Evolutionary conservation across 2,888 invertebrate species (phyloP).

Genomic region (Andrena hattorfiana): DNA sequence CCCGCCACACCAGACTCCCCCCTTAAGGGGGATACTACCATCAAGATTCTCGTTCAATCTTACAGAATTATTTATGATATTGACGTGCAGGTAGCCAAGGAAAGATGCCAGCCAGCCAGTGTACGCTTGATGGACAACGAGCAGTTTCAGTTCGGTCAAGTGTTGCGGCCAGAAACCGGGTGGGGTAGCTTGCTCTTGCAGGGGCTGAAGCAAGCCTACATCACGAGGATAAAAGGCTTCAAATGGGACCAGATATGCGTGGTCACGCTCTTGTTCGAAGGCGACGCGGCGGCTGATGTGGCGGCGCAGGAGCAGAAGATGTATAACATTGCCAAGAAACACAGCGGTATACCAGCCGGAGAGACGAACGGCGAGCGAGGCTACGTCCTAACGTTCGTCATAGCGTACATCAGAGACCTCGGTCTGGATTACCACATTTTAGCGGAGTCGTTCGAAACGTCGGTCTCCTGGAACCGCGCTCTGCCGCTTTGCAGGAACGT

Average conservation of each 20-base stretch:
- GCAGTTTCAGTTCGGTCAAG: slow-evolving; percentile 97
- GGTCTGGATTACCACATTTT: slow-evolving; percentile 95
- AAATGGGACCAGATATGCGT: slow-evolving; percentile 93
- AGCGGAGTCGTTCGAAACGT: slow-evolving; percentile 99
- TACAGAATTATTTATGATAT: background rate
- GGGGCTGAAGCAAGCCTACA: slow-evolving; percentile 93
- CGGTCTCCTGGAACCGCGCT: slow-evolving; percentile 98
- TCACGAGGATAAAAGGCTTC: slow-evolving; percentile 95
- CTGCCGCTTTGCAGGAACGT: slow-evolving; percentile 94
- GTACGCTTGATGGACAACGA: slow-evolving; percentile 99
- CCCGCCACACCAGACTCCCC: too few species aligned
- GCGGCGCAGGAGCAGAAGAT: slow-evolving; percentile 91
- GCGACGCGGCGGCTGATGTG: slow-evolving; percentile 89
- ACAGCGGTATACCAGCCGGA: slow-evolving; percentile 95
- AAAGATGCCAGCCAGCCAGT: slow-evolving; percentile 97
- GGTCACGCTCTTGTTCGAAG: slow-evolving; percentile 97
- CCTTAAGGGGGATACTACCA: background rate
- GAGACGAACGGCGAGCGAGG: slow-evolving; percentile 97
- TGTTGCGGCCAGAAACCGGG: slow-evolving; percentile 88
- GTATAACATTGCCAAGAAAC: slow-evolving; percentile 91
- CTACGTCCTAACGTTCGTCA: slow-evolving; percentile 98
- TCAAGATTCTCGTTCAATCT: background rate
- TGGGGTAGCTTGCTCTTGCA: slow-evolving; percentile 91
- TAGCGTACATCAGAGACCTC: slow-evolving; percentile 98
- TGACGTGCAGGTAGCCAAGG: slow-evolving; percentile 86